Conservation (phyloP, 2,888 invertebrate species). For the Urechis unicinctus region DNA sequence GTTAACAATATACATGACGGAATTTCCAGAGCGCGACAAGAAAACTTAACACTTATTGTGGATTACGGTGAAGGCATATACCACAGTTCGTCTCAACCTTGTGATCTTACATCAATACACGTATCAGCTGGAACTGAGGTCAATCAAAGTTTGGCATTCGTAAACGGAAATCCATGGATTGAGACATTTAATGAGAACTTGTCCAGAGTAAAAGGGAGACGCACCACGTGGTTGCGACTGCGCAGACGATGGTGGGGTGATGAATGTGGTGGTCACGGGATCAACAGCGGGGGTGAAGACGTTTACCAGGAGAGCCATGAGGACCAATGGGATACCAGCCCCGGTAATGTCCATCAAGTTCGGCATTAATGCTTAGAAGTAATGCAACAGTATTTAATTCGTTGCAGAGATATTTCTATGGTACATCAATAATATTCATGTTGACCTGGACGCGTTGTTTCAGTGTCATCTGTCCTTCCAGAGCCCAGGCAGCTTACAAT, state of each 20-base stretch:
- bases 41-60: constrained; percentile 3
- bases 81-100: constrained; percentile 8
- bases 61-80: constrained; percentile 7
- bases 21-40: constrained; percentile 4
- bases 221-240: neutral
- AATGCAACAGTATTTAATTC: no score
- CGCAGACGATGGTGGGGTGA: constrained; percentile 4
- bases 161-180: neutral
- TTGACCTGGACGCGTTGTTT: no score
- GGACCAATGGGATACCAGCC: no score
- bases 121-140: neutral
- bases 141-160: neutral
- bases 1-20: constrained; percentile 11
- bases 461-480: no score
- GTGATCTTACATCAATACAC: constrained; percentile 5
- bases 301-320: no score
- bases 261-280: neutral
- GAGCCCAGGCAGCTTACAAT: no score
- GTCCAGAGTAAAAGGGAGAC: neutral
- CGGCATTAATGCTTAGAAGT: no score
- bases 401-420: no score
- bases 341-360: no score
- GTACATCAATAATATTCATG: no score
- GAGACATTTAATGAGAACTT: neutral
- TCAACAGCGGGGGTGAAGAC: no score